phyloP scores from a whole-genome alignment of 2,113 vertebrate genomes.

The Platichthys stellatus region DNA sequence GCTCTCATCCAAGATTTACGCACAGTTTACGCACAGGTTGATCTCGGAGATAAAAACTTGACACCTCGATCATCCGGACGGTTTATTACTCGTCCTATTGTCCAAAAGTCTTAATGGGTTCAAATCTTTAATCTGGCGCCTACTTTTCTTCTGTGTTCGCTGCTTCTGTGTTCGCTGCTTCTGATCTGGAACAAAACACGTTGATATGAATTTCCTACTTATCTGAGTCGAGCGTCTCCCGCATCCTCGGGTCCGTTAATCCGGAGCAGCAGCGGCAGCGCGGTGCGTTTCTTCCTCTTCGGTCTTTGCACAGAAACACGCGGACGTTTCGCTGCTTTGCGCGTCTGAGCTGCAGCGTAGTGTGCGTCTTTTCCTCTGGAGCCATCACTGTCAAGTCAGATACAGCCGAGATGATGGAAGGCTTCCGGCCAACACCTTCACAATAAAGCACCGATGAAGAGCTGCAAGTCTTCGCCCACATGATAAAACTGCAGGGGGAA shows the following conservation, averaged over 20 bases:
- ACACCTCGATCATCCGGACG: neutral
- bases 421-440: conserved; percentile 39
- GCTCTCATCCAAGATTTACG: conserved; percentile 35
- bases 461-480: too few relatives aligned
- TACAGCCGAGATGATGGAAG: rapidly evolving
- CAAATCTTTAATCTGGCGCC: neutral
- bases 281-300: too few relatives aligned
- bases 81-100: neutral
- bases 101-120: neutral
- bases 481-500: too few relatives aligned
- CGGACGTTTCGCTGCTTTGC: neutral
- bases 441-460: conserved; percentile 49
- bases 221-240: neutral
- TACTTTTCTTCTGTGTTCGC: neutral
- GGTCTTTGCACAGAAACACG: too few relatives aligned
- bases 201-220: neutral
- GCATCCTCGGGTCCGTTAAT: neutral
- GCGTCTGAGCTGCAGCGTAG: conserved; percentile 52
- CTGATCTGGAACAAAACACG: too few relatives aligned
- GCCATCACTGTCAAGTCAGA: neutral
- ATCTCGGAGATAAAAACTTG: neutral
- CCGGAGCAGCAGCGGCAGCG: neutral
- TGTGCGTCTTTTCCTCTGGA: conserved; percentile 49
- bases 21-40: neutral
- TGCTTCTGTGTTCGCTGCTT: neutral